Evolutionary conservation across 1,140 invertebrate genomes (phyloP).

Genomic region (Drosophila lacteicornis): DNA sequence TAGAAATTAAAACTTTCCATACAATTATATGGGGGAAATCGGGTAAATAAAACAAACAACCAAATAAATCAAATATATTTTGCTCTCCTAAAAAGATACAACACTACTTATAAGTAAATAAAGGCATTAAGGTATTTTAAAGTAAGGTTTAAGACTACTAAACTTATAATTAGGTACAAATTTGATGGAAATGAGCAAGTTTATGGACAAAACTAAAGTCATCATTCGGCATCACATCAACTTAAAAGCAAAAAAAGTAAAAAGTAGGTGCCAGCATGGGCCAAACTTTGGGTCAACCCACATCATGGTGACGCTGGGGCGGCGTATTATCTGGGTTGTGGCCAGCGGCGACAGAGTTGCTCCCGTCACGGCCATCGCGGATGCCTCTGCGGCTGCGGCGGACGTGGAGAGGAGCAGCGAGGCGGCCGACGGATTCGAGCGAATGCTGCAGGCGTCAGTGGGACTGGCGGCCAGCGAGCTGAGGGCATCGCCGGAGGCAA

Average conservation of each 20-base stretch:
- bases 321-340: constrained; percentile 81
- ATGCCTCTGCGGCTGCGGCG: constrained; percentile 71
- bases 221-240: constrained; percentile 37
- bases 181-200: background rate
- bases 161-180: constrained; percentile 1
- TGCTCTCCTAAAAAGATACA: background rate
- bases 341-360: constrained; percentile 81
- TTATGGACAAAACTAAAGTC: constrained; percentile 15
- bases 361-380: constrained; percentile 67
- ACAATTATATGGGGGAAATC: background rate
- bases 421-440: constrained; percentile 83
- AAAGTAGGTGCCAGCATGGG: constrained; percentile 8
- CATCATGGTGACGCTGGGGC: constrained; percentile 84
- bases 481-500: constrained; percentile 63
- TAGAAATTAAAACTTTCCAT: background rate
- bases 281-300: constrained; percentile 62
- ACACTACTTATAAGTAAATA: background rate
- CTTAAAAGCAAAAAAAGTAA: constrained; percentile 23
- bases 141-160: background rate
- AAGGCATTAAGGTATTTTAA: background rate
- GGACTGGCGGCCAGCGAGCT: constrained; percentile 83
- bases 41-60: constrained; percentile 1
- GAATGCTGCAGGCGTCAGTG: constrained; percentile 83
- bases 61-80: constrained; percentile 3
- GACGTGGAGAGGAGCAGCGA: constrained; percentile 76